These are phyloP conservation scores for Saturnia pavonia DNA, from an alignment of 2,888 invertebrate genomes.

Conservation along the genomic window DNA sequence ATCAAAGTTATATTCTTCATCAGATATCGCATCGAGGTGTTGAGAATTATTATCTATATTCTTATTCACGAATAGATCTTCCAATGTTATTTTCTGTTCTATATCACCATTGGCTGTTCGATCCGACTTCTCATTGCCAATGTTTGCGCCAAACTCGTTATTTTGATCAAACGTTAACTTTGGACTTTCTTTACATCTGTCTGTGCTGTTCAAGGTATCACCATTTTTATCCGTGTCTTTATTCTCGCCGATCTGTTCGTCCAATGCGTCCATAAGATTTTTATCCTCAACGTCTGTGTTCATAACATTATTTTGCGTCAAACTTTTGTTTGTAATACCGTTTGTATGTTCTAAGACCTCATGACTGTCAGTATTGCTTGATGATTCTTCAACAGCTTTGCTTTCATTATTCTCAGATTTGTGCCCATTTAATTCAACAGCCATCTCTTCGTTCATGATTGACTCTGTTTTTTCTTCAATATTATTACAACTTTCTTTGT, in stretches of 20 bases:
- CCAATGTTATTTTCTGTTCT: conserved; percentile 9
- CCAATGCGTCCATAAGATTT: conserved; percentile 8
- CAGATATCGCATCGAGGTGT: background rate
- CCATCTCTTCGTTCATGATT: background rate
- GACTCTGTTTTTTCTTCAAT: background rate
- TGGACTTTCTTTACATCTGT: background rate
- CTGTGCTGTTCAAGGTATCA: background rate
- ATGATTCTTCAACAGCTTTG: background rate
- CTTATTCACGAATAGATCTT: conserved; percentile 10
- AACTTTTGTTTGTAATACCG: background rate
- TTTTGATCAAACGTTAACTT: background rate
- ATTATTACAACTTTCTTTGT: conserved; percentile 1
- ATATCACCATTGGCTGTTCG: background rate
- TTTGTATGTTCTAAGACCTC: background rate
- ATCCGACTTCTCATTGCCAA: background rate
- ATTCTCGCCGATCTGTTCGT: conserved; percentile 13
- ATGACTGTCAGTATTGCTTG: background rate
- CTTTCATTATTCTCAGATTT: background rate
- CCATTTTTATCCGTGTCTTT: background rate
- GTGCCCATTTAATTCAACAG: background rate
- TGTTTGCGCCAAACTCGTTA: background rate
- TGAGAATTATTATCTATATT: background rate
- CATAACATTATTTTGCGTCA: background rate
- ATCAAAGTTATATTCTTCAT: conserved; percentile 21
- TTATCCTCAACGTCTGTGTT: conserved; percentile 11